Evolutionary conservation across 1,140 invertebrate species (phyloP).

Genomic region (Laodelphax striatellus): DNA sequence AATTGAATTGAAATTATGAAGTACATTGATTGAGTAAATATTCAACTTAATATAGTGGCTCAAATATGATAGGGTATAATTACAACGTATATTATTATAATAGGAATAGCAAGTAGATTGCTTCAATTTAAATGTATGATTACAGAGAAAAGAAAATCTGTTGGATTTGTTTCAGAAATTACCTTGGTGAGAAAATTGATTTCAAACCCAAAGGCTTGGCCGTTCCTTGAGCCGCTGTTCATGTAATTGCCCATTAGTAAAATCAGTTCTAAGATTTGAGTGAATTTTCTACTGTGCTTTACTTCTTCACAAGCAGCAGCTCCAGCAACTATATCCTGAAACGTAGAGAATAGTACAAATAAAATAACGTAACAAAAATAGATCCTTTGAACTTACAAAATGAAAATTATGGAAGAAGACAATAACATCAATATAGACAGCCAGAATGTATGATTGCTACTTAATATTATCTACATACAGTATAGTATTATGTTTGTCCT

Average conservation of each 20-base stretch:
- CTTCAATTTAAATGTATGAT: too few relatives aligned
- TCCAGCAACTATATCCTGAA: constrained; percentile 80
- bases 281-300: constrained; percentile 78
- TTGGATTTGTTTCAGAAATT: constrained; percentile 7
- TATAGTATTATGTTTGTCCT: too few relatives aligned
- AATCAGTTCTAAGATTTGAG: constrained; percentile 78
- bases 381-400: too few relatives aligned
- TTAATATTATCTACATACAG: too few relatives aligned
- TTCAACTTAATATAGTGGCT: too few relatives aligned
- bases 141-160: too few relatives aligned
- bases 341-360: too few relatives aligned
- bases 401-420: constrained; percentile 13
- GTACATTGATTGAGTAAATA: too few relatives aligned
- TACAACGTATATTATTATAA: constrained; percentile 2
- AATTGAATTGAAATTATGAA: too few relatives aligned
- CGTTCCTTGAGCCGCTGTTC: constrained; percentile 89
- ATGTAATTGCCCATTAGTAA: constrained; percentile 89
- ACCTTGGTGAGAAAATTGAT: constrained; percentile 93
- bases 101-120: neutral
- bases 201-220: constrained; percentile 90
- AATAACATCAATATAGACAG: too few relatives aligned
- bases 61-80: constrained; percentile 8
- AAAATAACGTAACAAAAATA: too few relatives aligned
- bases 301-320: constrained; percentile 94
- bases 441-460: too few relatives aligned